phyloP scores from a whole-genome alignment of 2,797 vertebrate species.

The Semotilus atromaculatus region DNA sequence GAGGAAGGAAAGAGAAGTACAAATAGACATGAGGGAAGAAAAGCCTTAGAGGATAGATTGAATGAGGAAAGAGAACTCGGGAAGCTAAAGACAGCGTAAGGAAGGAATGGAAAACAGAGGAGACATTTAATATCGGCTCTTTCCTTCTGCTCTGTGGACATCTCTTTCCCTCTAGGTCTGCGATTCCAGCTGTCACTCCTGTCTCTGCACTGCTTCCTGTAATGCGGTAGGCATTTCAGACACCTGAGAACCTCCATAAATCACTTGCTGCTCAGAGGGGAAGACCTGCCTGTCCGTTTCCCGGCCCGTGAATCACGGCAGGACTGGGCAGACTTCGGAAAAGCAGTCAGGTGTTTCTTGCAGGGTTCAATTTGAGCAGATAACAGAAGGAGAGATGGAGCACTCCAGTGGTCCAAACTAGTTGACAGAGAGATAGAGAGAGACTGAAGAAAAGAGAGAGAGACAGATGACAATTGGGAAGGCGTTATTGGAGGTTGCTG shows the following conservation, averaged over 20 bases:
- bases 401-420: neutral
- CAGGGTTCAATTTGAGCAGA: constrained; percentile 15
- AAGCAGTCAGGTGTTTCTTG: constrained; percentile 12
- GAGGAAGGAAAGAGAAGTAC: neutral
- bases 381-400: constrained; percentile 3
- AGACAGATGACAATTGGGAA: neutral
- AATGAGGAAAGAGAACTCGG: neutral
- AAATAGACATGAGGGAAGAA: neutral
- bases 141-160: constrained; percentile 17
- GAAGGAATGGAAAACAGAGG: constrained; percentile 24
- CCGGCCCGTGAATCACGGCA: constrained; percentile 1
- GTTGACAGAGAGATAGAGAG: constrained; percentile 5
- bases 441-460: neutral
- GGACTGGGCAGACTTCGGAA: neutral
- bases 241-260: constrained; percentile 41
- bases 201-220: neutral
- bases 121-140: constrained; percentile 29
- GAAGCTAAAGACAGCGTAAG: neutral
- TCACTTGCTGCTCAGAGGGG: neutral
- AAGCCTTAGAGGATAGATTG: constrained; percentile 17
- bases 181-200: neutral
- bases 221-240: constrained; percentile 30
- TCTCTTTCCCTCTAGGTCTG: constrained; percentile 15
- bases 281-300: constrained; percentile 12
- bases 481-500: neutral